Conservation (phyloP, 2,113 vertebrate species). For the Nicator chloris region DNA sequence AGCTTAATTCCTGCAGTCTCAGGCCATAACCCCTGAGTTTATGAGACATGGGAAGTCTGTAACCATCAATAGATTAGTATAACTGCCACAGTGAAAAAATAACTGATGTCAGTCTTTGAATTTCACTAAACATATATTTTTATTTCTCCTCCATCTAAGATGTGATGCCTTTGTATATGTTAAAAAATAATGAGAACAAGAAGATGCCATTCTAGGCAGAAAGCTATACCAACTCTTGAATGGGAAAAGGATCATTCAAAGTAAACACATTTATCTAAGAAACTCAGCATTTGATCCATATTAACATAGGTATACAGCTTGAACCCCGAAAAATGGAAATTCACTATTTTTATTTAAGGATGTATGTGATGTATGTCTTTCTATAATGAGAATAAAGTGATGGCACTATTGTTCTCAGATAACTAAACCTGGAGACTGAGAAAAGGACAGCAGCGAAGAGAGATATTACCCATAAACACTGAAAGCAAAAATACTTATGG, state of each 20-base stretch:
- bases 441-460: background rate
- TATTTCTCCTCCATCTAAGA: background rate
- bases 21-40: background rate
- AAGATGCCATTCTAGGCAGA: background rate
- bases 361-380: background rate
- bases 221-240: background rate
- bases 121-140: background rate
- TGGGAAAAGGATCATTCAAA: background rate
- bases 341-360: background rate
- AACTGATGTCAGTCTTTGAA: background rate
- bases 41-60: background rate
- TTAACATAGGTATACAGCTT: background rate
- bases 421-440: background rate
- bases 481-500: background rate
- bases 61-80: background rate
- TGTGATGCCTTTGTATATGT: background rate
- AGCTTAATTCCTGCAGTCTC: background rate
- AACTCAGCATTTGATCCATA: background rate
- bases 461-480: background rate
- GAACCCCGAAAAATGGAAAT: background rate
- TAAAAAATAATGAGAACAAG: background rate
- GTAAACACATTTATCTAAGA: background rate
- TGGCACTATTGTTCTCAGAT: background rate
- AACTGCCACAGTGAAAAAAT: background rate
- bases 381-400: background rate